Base-by-base conservation (phyloP, 2,113 vertebrate species). In the Thunnus maccoyii region DNA sequence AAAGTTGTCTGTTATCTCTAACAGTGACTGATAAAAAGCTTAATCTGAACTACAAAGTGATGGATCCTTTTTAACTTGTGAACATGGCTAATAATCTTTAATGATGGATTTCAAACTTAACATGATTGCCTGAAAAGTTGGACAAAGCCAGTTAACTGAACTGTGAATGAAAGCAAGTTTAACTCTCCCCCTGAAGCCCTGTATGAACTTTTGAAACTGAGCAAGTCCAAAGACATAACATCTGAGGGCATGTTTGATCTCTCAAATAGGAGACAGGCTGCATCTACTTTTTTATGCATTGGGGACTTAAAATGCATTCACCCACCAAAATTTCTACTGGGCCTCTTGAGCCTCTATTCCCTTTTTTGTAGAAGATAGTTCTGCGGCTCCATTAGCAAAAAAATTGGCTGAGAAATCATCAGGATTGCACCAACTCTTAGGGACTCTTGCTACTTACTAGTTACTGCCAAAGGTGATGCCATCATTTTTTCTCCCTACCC, bases 381-480 rank as follows among this genome's bases (percentile, higher is more conserved):
- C 68, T 77, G 68, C 56, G 76, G 61, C 71, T 87, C 78, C 58
- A 86, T 85, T 80, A 86, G 75, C 36, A 48, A 64, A 89, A 61
- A 36, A 3, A 14, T 46, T 78, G 16, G 9, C 57, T 52, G 67
- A 64, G 47, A 79, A 47, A 55, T 66, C 72, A 46, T 62, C 72
- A 68, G 68, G 62, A 71, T 69, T 70, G 63, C 36, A 62, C 69
- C 72, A 61, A 56, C 47, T 73, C 63, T 66, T 20, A 17, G 47
- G 17, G 11, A 63, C 55, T 67, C 32, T 36, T 64, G 36, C 20
- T 25, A 16, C 25, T 58, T 50, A 27, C 27, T 20, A 46, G 25
- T 76, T 73, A 58, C 67, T 78, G 72, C 60, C 57, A 61, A 25
- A 58, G 47, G 47, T 18, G 22, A 70, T 54, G 17, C 46, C 46